These are phyloP conservation scores for Tetrapedia diversipes DNA, from an alignment of 2,888 invertebrate genomes.

Conservation along the genomic window DNA sequence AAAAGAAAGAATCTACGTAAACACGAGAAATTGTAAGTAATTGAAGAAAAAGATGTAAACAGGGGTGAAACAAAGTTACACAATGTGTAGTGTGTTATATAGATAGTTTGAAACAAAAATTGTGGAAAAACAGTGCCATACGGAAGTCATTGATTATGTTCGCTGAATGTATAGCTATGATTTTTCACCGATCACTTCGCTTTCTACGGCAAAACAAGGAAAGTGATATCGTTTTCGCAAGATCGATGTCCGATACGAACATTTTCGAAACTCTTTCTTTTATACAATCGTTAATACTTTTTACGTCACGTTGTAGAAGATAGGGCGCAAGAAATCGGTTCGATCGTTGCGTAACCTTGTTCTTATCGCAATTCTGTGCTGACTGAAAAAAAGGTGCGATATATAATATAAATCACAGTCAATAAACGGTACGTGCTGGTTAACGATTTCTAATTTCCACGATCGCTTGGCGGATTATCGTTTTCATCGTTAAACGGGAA, in stretches of 20 bases:
- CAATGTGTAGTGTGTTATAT: no score
- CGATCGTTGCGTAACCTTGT: neutral
- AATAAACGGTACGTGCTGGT: neutral
- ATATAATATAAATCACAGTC: neutral
- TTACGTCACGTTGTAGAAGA: neutral
- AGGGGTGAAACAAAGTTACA: no score
- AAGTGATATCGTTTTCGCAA: conserved; percentile 2
- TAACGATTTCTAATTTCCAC: conserved; percentile 15
- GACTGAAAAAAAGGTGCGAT: neutral
- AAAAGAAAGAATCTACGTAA: no score
- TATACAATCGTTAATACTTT: neutral
- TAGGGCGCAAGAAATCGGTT: neutral
- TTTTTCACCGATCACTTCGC: neutral
- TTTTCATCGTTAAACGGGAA: conserved; percentile 17
- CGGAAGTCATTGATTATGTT: neutral
- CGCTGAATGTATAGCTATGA: neutral
- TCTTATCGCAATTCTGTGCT: neutral
- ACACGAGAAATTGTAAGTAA: no score
- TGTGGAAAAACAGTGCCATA: neutral
- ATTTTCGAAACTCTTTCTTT: neutral
- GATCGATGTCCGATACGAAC: neutral
- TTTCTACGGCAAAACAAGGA: neutral
- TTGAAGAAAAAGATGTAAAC: no score
- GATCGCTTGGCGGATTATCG: neutral
- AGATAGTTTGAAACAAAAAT: neutral